Evolutionary conservation across 1,140 invertebrate genomes (phyloP).

Genomic region (Drosophila orena): DNA sequence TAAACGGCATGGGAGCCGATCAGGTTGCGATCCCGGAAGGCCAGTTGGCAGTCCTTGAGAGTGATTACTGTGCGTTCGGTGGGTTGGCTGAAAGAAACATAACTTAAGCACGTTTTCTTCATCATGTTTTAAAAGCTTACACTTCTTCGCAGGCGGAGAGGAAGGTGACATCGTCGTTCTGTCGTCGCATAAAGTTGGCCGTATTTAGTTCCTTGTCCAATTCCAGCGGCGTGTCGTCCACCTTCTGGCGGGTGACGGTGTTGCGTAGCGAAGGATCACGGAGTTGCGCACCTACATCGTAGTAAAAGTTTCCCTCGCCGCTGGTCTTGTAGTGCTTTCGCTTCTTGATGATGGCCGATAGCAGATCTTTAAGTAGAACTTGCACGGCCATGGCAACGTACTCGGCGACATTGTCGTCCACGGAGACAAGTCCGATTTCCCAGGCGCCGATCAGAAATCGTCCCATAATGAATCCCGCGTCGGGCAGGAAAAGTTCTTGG

Average conservation of each 20-base stretch:
- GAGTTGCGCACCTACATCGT: conserved; percentile 88
- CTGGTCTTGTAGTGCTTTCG: conserved; percentile 89
- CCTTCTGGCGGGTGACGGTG: conserved; percentile 78
- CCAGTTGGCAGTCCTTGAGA: conserved; percentile 86
- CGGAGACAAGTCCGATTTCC: conserved; percentile 92
- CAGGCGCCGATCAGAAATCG: conserved; percentile 92
- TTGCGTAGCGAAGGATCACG: conserved; percentile 77
- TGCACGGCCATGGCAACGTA: conserved; percentile 91
- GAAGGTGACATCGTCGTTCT: conserved; percentile 84
- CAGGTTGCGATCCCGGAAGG: conserved; percentile 86
- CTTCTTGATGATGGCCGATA: conserved; percentile 89
- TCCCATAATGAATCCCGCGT: conserved; percentile 91
- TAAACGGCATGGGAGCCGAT: conserved; percentile 87
- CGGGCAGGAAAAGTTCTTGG: conserved; percentile 90
- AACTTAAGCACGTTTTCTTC: no score
- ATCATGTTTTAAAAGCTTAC: conserved; percentile 32
- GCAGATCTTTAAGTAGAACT: conserved; percentile 91
- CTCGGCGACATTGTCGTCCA: conserved; percentile 91
- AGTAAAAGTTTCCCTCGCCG: conserved; percentile 88
- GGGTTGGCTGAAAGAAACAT: conserved; percentile 78
- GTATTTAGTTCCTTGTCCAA: conserved; percentile 86
- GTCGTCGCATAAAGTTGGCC: conserved; percentile 85
- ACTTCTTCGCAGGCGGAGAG: conserved; percentile 82
- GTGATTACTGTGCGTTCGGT: conserved; percentile 84
- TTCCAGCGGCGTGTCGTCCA: conserved; percentile 85